These are phyloP conservation scores for Sphenopsis melanotis DNA, from an alignment of 2,797 vertebrate species.

Conservation along the genomic window DNA sequence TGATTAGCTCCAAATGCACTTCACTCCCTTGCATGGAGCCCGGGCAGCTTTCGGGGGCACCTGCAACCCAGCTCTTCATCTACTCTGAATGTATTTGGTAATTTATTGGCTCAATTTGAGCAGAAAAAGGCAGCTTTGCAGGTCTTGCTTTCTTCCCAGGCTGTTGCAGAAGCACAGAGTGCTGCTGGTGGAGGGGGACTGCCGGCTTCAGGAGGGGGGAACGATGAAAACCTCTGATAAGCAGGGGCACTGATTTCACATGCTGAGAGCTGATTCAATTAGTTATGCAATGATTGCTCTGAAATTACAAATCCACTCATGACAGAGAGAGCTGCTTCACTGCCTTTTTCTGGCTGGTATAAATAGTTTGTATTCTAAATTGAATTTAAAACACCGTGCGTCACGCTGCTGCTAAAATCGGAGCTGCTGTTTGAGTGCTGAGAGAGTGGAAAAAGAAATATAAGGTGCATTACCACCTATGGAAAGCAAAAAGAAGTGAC, in stretches of 20 bases:
- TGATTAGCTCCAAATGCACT: constrained; percentile 25
- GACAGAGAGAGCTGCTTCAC: constrained; percentile 51
- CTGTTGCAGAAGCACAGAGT: background rate
- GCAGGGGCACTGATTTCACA: constrained; percentile 34
- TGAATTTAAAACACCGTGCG: constrained; percentile 65
- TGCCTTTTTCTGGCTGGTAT: constrained; percentile 61
- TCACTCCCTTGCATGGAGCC: background rate
- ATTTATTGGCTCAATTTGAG: constrained; percentile 1
- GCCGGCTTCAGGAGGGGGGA: constrained; percentile 11
- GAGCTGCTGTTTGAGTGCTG: background rate
- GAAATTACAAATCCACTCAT: constrained; percentile 59
- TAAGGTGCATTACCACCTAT: background rate
- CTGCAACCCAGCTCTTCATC: background rate
- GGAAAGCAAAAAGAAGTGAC: constrained; percentile 1
- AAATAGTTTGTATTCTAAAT: constrained; percentile 69
- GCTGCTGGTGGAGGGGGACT: background rate
- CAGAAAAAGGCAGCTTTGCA: background rate
- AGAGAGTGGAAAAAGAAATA: background rate
- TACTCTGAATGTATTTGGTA: background rate
- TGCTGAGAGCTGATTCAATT: constrained; percentile 58
- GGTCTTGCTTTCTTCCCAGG: background rate
- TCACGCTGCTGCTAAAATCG: constrained; percentile 61
- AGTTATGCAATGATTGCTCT: constrained; percentile 57
- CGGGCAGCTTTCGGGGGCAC: background rate
- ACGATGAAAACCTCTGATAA: constrained; percentile 14